Evolutionary conservation across 2,888 invertebrate species (phyloP).

Genomic region (Tigriopus californicus): DNA sequence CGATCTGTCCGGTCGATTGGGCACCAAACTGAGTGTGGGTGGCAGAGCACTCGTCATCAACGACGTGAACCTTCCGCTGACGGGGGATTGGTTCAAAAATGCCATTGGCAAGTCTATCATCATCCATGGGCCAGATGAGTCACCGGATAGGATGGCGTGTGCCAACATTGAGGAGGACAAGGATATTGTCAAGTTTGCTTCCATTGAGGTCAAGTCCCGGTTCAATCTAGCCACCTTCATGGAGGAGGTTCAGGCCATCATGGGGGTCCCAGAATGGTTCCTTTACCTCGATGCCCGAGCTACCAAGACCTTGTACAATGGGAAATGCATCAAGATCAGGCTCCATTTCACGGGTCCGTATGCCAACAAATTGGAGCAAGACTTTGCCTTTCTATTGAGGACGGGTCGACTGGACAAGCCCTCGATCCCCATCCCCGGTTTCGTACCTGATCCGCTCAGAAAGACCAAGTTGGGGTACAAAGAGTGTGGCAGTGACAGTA

Average conservation of each 20-base stretch:
- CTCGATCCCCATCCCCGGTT: constrained; percentile 57
- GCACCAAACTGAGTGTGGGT: constrained; percentile 55
- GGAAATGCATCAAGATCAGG: constrained; percentile 61
- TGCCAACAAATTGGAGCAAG: constrained; percentile 55
- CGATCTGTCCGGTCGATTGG: constrained; percentile 64
- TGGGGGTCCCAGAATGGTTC: constrained; percentile 82
- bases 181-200: constrained; percentile 72
- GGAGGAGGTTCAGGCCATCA: constrained; percentile 52
- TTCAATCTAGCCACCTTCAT: constrained; percentile 71
- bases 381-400: constrained; percentile 52
- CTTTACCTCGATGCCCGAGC: constrained; percentile 59
- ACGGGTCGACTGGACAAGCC: constrained; percentile 53
- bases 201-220: constrained; percentile 63
- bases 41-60: constrained; percentile 51
- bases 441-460: constrained; percentile 38
- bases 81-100: constrained; percentile 2
- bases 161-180: constrained; percentile 78
- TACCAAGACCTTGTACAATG: constrained; percentile 53
- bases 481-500: constrained; percentile 17
- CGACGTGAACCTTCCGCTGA: constrained; percentile 68
- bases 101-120: constrained; percentile 71
- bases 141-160: constrained; percentile 56
- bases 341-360: constrained; percentile 69
- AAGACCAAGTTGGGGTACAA: constrained; percentile 17
- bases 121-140: constrained; percentile 52